Conservation (phyloP, 2,797 vertebrate species). For the Anabas testudineus region DNA sequence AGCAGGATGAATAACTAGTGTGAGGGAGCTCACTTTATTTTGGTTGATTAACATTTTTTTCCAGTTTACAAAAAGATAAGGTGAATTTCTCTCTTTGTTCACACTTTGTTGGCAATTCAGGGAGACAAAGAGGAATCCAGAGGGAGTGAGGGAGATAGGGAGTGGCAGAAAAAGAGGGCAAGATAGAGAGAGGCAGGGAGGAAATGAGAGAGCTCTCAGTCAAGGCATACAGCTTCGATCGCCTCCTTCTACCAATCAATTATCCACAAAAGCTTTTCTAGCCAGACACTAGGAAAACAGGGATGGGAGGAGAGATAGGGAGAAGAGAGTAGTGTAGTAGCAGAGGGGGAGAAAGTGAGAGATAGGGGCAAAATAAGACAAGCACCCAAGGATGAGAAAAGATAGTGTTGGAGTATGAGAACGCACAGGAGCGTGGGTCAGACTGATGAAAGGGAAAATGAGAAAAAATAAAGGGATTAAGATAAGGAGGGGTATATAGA, state of each 20-base stretch:
- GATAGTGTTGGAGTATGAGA: constrained; percentile 46
- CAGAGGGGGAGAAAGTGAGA: constrained; percentile 26
- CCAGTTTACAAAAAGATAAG: constrained; percentile 40
- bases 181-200: constrained; percentile 71
- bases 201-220: constrained; percentile 82
- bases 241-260: constrained; percentile 82
- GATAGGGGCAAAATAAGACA: constrained; percentile 57
- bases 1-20: background rate
- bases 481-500: constrained; percentile 50
- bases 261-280: constrained; percentile 85
- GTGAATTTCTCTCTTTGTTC: constrained; percentile 31
- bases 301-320: constrained; percentile 61
- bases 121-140: constrained; percentile 69
- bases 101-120: constrained; percentile 52
- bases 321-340: constrained; percentile 36
- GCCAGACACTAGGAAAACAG: constrained; percentile 72
- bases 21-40: constrained; percentile 31
- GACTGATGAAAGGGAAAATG: constrained; percentile 52
- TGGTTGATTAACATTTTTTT: constrained; percentile 27
- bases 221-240: constrained; percentile 81
- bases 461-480: constrained; percentile 57
- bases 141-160: constrained; percentile 67
- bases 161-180: constrained; percentile 63
- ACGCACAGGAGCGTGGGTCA: constrained; percentile 47
- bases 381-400: constrained; percentile 45